Percentiles rank a stretch among this genome's conserved stretches.
These are phyloP conservation scores for Leucoraja ocellata DNA, from an alignment of 2,797 vertebrate species.

Conservation along the genomic window DNA sequence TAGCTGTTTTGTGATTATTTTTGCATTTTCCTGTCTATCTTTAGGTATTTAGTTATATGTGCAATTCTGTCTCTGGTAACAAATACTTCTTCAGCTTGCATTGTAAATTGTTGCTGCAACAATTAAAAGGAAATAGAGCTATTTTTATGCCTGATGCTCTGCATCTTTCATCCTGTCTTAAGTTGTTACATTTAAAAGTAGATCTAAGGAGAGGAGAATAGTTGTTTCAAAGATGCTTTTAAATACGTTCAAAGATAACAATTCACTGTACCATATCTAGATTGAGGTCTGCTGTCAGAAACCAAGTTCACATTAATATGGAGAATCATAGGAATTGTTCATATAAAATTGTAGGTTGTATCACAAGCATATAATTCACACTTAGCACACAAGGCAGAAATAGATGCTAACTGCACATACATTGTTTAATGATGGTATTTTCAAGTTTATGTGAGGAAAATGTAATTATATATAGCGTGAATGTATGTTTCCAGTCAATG, in stretches of 20 bases:
- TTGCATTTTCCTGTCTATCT: not conserved
- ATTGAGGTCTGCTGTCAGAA: not conserved
- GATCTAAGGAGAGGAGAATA: not conserved
- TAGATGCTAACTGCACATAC: not conserved
- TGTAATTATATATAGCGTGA: not conserved
- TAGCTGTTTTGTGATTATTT: not conserved
- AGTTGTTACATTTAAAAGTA: not conserved
- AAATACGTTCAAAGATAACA: not conserved
- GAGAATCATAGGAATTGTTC: slow-evolving; percentile 13
- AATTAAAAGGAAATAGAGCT: not conserved
- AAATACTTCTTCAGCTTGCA: not conserved
- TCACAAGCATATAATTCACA: not conserved
- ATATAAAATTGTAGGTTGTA: not conserved
- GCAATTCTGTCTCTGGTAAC: not conserved
- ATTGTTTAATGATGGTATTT: not conserved
- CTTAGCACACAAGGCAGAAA: not conserved
- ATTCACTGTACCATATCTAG: not conserved
- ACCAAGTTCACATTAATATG: not conserved
- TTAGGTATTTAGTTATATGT: not conserved
- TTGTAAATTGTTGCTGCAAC: not conserved
- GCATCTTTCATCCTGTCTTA: not conserved
- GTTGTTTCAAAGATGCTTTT: not conserved
- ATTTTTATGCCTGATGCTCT: not conserved
- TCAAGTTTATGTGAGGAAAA: not conserved
- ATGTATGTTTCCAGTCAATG: not conserved